Percentiles rank a stretch among this genome's conserved stretches.
Evolutionary conservation across 2,797 vertebrate species (phyloP).

Genomic region (Xiphophorus birchmanni): DNA sequence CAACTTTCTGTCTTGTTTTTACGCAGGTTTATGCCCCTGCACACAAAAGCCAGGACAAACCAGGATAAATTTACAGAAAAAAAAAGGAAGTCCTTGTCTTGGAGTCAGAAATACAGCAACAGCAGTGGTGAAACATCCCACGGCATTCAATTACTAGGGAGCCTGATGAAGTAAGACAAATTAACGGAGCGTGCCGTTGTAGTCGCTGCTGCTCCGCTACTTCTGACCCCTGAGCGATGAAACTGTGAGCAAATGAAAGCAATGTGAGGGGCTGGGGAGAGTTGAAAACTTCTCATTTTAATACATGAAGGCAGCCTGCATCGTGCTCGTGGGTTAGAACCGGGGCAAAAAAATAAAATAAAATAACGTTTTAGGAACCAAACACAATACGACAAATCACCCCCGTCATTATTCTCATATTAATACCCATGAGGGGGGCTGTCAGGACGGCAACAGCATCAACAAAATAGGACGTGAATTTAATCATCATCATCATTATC

Average conservation of each 20-base stretch:
- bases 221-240: neutral
- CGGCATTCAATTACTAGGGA: constrained; percentile 3
- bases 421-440: constrained; percentile 2
- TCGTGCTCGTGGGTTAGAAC: constrained; percentile 9
- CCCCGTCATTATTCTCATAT: constrained; percentile 5
- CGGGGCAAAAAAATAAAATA: neutral
- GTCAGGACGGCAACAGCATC: constrained; percentile 21
- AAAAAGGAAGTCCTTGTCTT: constrained; percentile 2
- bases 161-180: constrained; percentile 6
- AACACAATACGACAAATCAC: constrained; percentile 12
- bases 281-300: neutral
- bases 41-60: constrained; percentile 18
- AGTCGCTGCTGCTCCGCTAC: constrained; percentile 15
- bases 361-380: neutral
- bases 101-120: constrained; percentile 30
- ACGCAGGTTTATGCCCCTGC: neutral
- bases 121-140: constrained; percentile 9
- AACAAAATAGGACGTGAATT: constrained; percentile 8
- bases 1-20: neutral
- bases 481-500: constrained; percentile 23
- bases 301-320: constrained; percentile 6
- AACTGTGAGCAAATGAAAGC: neutral
- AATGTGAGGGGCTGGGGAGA: neutral
- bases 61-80: constrained; percentile 9
- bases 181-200: constrained; percentile 4